Percentiles rank a stretch among this genome's conserved stretches.
These are phyloP conservation scores for Tauraco hartlaubi DNA, from an alignment of 2,797 vertebrate species.

Conservation along the genomic window DNA sequence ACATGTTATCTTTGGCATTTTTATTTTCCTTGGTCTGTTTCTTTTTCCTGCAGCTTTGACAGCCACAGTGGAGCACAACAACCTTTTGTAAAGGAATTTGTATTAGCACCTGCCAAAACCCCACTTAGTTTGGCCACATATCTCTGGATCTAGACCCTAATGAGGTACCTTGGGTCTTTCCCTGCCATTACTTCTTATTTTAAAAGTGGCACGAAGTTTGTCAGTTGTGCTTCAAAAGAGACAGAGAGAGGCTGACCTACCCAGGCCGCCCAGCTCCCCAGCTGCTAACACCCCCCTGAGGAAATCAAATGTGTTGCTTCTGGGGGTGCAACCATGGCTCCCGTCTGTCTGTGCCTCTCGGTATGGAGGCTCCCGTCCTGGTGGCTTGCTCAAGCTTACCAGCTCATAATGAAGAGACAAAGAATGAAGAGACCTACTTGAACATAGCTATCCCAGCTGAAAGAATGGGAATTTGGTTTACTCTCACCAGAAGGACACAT, in stretches of 20 bases:
- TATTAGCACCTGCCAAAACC: background rate
- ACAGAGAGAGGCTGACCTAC: background rate
- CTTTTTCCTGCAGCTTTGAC: background rate
- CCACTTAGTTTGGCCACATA: background rate
- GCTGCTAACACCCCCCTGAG: background rate
- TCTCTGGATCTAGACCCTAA: background rate
- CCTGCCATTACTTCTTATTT: background rate
- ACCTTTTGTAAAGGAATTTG: background rate
- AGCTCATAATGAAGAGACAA: background rate
- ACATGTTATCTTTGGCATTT: background rate
- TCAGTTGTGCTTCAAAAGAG: background rate
- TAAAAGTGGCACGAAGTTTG: background rate
- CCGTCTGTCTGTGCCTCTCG: accelerated
- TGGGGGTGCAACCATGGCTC: background rate
- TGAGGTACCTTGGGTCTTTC: background rate
- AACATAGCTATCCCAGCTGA: background rate
- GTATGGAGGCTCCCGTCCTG: background rate
- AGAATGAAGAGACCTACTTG: background rate
- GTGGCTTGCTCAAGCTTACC: background rate
- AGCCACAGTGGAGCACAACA: background rate
- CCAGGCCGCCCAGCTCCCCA: background rate
- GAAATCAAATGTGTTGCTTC: background rate
- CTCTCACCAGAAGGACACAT: background rate
- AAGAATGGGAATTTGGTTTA: background rate
- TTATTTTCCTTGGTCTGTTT: background rate